Evolutionary conservation across 2,888 invertebrate species (phyloP).

Genomic region (Lasiommata megera): DNA sequence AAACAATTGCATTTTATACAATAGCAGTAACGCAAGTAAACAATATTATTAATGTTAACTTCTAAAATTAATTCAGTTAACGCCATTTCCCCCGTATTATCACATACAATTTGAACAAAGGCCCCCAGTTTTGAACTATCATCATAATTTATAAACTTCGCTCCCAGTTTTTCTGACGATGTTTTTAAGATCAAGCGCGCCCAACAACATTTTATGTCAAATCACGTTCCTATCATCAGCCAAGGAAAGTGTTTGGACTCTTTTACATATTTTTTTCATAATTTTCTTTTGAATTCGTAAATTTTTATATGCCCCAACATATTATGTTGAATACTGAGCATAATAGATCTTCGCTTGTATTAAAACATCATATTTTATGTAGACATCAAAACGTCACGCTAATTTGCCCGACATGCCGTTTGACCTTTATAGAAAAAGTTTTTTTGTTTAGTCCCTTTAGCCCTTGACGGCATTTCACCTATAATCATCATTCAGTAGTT

Average conservation of each 20-base stretch:
- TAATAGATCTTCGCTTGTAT: slow-evolving; percentile 13
- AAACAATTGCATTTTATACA: too few relatives aligned
- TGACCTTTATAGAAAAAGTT: too few relatives aligned
- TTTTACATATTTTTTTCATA: slow-evolving; percentile 30
- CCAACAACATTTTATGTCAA: slow-evolving; percentile 39
- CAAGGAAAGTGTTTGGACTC: slow-evolving; percentile 29
- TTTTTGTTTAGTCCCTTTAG: too few relatives aligned
- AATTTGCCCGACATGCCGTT: background rate
- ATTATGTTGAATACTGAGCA: slow-evolving; percentile 15
- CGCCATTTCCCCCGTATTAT: background rate
- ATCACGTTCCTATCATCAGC: slow-evolving; percentile 34
- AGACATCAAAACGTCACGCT: slow-evolving; percentile 44
- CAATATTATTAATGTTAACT: too few relatives aligned
- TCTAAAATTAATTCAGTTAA: slow-evolving; percentile 1
- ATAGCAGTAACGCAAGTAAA: too few relatives aligned
- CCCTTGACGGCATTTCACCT: too few relatives aligned
- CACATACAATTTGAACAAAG: slow-evolving; percentile 7
- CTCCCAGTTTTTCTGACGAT: slow-evolving; percentile 18
- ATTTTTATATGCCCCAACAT: slow-evolving; percentile 5
- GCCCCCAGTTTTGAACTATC: slow-evolving; percentile 14
- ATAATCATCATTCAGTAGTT: too few relatives aligned
- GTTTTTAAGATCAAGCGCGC: slow-evolving; percentile 26
- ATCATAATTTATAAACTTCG: slow-evolving; percentile 19
- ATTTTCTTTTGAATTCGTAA: slow-evolving; percentile 22
- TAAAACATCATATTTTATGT: slow-evolving; percentile 37